These are phyloP conservation scores for Pherbina coryleti DNA, from an alignment of 2,888 invertebrate species.

Conservation along the genomic window DNA sequence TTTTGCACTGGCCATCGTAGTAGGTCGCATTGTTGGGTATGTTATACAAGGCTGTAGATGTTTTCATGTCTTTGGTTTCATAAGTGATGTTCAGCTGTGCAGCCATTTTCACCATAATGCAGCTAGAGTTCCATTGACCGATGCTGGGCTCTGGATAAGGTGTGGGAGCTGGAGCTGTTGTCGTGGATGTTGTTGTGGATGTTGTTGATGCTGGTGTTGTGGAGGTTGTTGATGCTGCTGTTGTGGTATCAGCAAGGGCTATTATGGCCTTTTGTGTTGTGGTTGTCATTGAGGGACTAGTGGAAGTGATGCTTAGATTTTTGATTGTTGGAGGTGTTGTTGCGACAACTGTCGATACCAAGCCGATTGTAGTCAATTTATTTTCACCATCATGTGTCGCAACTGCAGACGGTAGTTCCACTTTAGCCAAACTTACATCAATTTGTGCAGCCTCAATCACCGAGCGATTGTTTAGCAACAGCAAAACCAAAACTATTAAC, in stretches of 20 bases:
- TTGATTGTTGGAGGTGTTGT: conserved; percentile 8
- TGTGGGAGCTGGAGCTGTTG: conserved; percentile 60
- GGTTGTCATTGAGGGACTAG: conserved; percentile 55
- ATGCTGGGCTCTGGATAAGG: conserved; percentile 63
- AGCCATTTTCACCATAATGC: conserved; percentile 78
- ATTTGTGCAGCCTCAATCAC: conserved; percentile 44
- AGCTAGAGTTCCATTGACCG: conserved; percentile 75
- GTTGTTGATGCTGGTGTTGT: conserved; percentile 54
- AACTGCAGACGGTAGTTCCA: conserved; percentile 37
- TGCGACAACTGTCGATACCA: conserved; percentile 25
- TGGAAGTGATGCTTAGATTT: conserved; percentile 31
- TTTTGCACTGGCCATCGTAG: conserved; percentile 68
- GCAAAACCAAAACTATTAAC: no score
- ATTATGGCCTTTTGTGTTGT: conserved; percentile 45
- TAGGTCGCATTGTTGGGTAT: conserved; percentile 69
- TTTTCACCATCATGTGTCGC: conserved; percentile 34
- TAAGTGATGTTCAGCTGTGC: conserved; percentile 75
- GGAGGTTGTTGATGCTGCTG: conserved; percentile 63
- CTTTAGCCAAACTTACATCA: conserved; percentile 45
- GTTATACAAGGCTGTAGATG: conserved; percentile 63
- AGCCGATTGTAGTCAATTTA: conserved; percentile 30
- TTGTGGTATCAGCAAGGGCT: conserved; percentile 53
- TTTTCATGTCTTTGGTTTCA: conserved; percentile 62
- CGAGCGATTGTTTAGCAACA: no score
- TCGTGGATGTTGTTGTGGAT: conserved; percentile 45